A percentile compares a stretch with the other conserved stretches of the same genome.
These are phyloP conservation scores for Oophaga sylvatica DNA, from an alignment of 2,797 vertebrate species.

Conservation along the genomic window DNA sequence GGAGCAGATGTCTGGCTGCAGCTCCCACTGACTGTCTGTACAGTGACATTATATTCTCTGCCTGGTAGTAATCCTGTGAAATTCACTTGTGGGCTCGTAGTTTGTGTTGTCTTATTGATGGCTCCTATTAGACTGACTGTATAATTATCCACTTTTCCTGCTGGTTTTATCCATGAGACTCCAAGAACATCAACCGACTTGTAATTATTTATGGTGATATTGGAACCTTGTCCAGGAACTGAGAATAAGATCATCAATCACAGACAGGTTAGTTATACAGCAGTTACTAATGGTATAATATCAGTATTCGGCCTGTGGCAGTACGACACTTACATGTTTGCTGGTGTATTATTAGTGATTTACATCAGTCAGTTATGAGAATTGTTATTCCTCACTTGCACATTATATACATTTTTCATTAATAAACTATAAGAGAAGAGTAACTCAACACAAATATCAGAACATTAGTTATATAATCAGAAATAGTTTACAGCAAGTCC, in stretches of 20 bases:
- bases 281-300: too few relatives aligned
- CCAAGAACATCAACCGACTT: neutral
- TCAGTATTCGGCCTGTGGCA: too few relatives aligned
- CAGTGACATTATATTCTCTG: slow-evolving; percentile 40
- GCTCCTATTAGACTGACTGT: slow-evolving; percentile 28
- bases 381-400: too few relatives aligned
- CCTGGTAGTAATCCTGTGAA: slow-evolving; percentile 39
- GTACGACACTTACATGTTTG: too few relatives aligned
- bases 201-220: neutral
- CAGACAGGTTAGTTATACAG: neutral
- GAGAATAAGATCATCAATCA: neutral
- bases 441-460: too few relatives aligned
- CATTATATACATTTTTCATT: too few relatives aligned
- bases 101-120: neutral
- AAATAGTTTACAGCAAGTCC: too few relatives aligned
- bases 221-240: slow-evolving; percentile 1
- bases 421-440: too few relatives aligned
- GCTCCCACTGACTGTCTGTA: slow-evolving; percentile 35
- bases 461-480: too few relatives aligned
- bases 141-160: slow-evolving; percentile 32
- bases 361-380: too few relatives aligned
- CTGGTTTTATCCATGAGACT: slow-evolving; percentile 12
- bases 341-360: too few relatives aligned
- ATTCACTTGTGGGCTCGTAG: slow-evolving; percentile 5
- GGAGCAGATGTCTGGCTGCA: slow-evolving; percentile 15